These are phyloP conservation scores for Phylloscopus collybita DNA, from an alignment of 2,797 vertebrate genomes.

Conservation along the genomic window DNA sequence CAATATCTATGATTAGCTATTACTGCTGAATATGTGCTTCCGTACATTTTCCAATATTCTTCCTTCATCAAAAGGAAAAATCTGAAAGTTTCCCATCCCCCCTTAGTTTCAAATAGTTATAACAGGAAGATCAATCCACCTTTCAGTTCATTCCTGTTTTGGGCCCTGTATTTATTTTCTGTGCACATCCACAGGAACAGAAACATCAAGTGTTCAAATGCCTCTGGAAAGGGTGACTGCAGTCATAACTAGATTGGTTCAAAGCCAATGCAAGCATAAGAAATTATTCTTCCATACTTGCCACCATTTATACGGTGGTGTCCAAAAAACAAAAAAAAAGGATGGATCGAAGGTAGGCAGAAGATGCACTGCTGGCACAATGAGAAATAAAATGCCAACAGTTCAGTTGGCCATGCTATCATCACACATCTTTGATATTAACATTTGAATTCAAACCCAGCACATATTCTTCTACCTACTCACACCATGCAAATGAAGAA, in stretches of 20 bases:
- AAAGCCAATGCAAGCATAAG: background rate
- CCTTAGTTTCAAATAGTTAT: background rate
- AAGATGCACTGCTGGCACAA: background rate
- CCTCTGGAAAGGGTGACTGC: constrained; percentile 5
- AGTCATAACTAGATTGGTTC: background rate
- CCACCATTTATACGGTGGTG: background rate
- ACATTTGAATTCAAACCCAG: background rate
- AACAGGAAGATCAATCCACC: background rate
- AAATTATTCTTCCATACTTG: constrained; percentile 3
- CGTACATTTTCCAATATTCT: background rate
- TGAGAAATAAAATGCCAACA: background rate
- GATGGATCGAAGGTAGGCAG: background rate
- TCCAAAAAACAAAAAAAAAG: background rate
- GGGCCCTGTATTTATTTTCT: background rate
- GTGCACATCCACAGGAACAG: background rate
- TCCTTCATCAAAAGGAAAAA: background rate
- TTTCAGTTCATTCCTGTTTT: background rate
- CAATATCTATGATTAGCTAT: background rate
- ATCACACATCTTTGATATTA: background rate
- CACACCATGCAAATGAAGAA: background rate
- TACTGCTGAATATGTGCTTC: background rate
- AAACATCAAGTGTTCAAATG: background rate
- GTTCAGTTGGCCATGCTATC: background rate
- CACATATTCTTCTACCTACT: background rate
- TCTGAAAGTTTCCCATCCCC: background rate